phyloP scores from a whole-genome alignment of 2,797 vertebrate genomes.

The Spinibarbus caldwelli region DNA sequence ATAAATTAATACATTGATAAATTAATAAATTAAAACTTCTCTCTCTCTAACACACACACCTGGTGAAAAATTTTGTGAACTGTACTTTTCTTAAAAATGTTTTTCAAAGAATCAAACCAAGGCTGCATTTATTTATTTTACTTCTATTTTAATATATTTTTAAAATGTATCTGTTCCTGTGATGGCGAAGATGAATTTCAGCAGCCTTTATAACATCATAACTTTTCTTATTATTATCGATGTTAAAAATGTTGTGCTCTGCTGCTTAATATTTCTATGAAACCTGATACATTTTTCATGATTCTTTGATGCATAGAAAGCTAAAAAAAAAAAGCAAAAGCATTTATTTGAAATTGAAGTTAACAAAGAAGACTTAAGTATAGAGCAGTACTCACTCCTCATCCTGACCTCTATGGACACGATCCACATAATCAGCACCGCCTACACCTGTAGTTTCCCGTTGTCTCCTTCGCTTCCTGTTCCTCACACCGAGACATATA shows the following conservation, averaged over 20 bases:
- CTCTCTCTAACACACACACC: too few relatives aligned
- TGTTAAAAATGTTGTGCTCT: too few relatives aligned
- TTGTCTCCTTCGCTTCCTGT: constrained; percentile 73
- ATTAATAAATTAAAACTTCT: too few relatives aligned
- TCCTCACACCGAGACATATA: constrained; percentile 85
- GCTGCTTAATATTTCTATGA: too few relatives aligned
- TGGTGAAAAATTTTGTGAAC: too few relatives aligned
- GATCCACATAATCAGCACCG: constrained; percentile 50
- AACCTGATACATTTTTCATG: too few relatives aligned
- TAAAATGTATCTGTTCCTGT: background rate
- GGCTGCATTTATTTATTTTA: background rate
- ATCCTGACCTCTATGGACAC: constrained; percentile 40
- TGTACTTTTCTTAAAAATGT: too few relatives aligned
- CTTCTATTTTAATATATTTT: background rate
- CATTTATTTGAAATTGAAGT: background rate
- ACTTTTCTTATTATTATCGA: too few relatives aligned
- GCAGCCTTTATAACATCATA: background rate
- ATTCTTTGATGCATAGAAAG: too few relatives aligned
- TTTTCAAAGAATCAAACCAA: background rate
- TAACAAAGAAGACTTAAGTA: background rate
- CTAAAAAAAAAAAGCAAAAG: too few relatives aligned
- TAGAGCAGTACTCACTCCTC: constrained; percentile 65
- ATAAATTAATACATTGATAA: too few relatives aligned
- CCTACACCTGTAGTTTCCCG: background rate
- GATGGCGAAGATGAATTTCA: background rate